Evolutionary conservation across 1,140 invertebrate species (phyloP).

Genomic region (Daktulosphaira vitifoliae): DNA sequence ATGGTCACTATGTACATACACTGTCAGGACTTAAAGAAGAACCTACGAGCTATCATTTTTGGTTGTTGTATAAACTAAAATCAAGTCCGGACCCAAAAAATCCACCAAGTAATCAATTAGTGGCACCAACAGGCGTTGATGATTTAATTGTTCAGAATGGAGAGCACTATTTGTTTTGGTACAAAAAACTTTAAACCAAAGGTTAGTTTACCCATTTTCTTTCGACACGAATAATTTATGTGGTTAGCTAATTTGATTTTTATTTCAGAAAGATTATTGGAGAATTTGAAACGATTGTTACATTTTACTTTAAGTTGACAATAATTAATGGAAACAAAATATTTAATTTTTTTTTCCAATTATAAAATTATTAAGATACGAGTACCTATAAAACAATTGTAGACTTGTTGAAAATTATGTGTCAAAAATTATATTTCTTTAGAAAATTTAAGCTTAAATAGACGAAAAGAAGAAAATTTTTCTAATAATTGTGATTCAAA

Average conservation of each 20-base stretch:
- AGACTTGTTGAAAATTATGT: slow-evolving; percentile 29
- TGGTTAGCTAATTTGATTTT: too few species aligned
- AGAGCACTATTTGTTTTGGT: slow-evolving; percentile 82
- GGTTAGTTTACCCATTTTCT: neutral
- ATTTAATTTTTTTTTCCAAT: slow-evolving; percentile 11
- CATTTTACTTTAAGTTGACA: slow-evolving; percentile 16
- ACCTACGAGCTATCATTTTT: slow-evolving; percentile 78
- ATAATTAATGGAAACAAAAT: slow-evolving; percentile 24
- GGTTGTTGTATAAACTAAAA: slow-evolving; percentile 70
- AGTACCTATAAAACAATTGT: too few species aligned
- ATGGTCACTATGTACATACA: slow-evolving; percentile 81
- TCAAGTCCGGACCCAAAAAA: slow-evolving; percentile 63
- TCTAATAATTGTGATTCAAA: too few species aligned
- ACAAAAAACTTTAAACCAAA: slow-evolving; percentile 69
- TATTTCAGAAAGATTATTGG: too few species aligned
- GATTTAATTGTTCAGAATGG: slow-evolving; percentile 71
- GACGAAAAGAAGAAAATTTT: neutral
- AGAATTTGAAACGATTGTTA: too few species aligned
- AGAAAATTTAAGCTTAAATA: slow-evolving; percentile 4
- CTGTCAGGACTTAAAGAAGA: slow-evolving; percentile 76
- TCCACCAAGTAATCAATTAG: slow-evolving; percentile 71
- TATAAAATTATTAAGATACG: too few species aligned
- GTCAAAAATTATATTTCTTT: slow-evolving; percentile 24
- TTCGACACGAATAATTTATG: too few species aligned
- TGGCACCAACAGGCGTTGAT: slow-evolving; percentile 75